Conservation (phyloP, 2,888 invertebrate genomes). For the Agrochola lota region DNA sequence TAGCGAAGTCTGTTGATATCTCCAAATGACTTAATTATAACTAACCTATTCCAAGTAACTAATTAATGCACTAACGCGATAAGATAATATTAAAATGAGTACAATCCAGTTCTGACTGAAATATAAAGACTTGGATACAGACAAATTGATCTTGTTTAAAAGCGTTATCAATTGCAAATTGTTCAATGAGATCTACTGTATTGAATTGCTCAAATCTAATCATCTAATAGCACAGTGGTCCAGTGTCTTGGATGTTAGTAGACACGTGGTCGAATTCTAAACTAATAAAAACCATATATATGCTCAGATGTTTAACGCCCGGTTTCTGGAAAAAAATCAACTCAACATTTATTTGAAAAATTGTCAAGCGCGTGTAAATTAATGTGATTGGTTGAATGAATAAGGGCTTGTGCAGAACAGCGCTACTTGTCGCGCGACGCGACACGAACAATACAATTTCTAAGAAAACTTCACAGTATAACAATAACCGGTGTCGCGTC, state of each 20-base stretch:
- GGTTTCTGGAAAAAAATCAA: background rate
- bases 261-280: background rate
- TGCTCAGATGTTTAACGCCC: background rate
- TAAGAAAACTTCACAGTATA: too few relatives aligned
- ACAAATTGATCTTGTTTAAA: conserved; percentile 45
- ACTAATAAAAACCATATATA: background rate
- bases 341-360: background rate
- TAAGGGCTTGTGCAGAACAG: too few relatives aligned
- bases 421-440: too few relatives aligned
- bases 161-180: conserved; percentile 42
- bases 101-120: conserved; percentile 30
- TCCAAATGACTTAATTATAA: background rate
- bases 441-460: too few relatives aligned
- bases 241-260: background rate
- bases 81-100: conserved; percentile 28
- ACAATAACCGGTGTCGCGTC: too few relatives aligned
- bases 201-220: conserved; percentile 16
- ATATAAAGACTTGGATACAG: conserved; percentile 1
- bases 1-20: background rate
- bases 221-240: background rate
- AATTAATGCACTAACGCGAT: conserved; percentile 31
- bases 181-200: conserved; percentile 25
- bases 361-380: too few relatives aligned
- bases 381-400: background rate
- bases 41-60: conserved; percentile 29